These are phyloP conservation scores for Hyposoter didymator DNA, from an alignment of 2,888 invertebrate species.

Conservation along the genomic window DNA sequence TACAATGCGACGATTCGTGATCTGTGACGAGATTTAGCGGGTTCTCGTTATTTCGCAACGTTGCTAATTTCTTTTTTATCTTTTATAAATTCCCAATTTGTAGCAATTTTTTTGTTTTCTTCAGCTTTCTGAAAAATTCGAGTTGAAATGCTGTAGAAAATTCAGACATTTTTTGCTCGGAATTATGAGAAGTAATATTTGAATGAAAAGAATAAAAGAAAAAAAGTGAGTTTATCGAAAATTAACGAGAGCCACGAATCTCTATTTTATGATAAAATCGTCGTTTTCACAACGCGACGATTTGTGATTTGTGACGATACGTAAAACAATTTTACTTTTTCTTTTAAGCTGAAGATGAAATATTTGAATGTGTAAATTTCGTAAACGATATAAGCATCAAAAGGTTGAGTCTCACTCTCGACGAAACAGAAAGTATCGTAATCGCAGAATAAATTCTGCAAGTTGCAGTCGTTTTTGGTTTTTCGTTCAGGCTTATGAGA, in stretches of 20 bases:
- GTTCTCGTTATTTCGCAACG: constrained; percentile 12
- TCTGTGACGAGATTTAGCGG: neutral
- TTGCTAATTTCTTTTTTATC: neutral
- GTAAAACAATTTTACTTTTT: neutral
- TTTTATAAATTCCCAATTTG: neutral
- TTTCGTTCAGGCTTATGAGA: constrained; percentile 19
- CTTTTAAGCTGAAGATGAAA: neutral
- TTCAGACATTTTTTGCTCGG: neutral
- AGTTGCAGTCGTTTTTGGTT: constrained; percentile 1
- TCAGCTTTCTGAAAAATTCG: neutral
- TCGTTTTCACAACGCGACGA: neutral
- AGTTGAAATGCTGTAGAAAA: neutral
- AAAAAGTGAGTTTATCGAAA: neutral
- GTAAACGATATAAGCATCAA: constrained; percentile 22
- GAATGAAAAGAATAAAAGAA: neutral
- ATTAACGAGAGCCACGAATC: constrained; percentile 6
- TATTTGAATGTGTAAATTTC: constrained; percentile 10
- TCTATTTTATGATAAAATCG: neutral
- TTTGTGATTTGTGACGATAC: neutral
- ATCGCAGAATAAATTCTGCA: constrained; percentile 3
- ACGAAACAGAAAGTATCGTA: constrained; percentile 34
- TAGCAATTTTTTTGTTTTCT: neutral
- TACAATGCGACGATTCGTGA: neutral
- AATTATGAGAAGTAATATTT: neutral
- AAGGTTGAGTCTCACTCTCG: constrained; percentile 50